Conservation (phyloP, 2,888 invertebrate genomes). For the Loripinus fragilis region DNA sequence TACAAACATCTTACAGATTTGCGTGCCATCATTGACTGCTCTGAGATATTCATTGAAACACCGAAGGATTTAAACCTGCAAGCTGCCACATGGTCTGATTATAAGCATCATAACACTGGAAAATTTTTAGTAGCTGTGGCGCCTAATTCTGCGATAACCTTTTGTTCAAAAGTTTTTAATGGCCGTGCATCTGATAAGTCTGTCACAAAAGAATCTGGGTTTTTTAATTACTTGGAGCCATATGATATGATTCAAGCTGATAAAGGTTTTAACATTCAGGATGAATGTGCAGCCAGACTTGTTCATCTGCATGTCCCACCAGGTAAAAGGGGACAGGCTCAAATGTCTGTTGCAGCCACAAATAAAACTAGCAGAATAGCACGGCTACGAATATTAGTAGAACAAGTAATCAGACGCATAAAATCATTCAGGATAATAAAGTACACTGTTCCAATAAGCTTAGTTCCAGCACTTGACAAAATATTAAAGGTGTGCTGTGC, state of each 20-base stretch:
- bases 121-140: conserved; percentile 59
- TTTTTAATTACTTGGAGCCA: conserved; percentile 39
- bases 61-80: conserved; percentile 39
- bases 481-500: conserved; percentile 18
- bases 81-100: conserved; percentile 47
- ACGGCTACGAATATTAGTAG: conserved; percentile 9
- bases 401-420: conserved; percentile 26
- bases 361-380: conserved; percentile 19
- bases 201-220: conserved; percentile 49
- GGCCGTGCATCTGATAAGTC: conserved; percentile 54
- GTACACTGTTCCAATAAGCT: conserved; percentile 18
- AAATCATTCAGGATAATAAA: conserved; percentile 16
- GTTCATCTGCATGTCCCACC: conserved; percentile 14
- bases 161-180: conserved; percentile 54
- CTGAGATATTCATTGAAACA: conserved; percentile 44
- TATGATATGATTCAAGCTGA: conserved; percentile 53
- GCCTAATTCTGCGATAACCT: conserved; percentile 50
- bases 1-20: conserved; percentile 20
- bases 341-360: conserved; percentile 22
- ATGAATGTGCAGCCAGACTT: conserved; percentile 23
- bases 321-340: conserved; percentile 30
- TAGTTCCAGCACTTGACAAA: conserved; percentile 18
- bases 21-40: conserved; percentile 42
- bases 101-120: conserved; percentile 55
- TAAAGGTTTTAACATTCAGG: conserved; percentile 26